Conservation (phyloP, 2,113 vertebrate genomes). For the Melanotaenia duboulayi region DNA sequence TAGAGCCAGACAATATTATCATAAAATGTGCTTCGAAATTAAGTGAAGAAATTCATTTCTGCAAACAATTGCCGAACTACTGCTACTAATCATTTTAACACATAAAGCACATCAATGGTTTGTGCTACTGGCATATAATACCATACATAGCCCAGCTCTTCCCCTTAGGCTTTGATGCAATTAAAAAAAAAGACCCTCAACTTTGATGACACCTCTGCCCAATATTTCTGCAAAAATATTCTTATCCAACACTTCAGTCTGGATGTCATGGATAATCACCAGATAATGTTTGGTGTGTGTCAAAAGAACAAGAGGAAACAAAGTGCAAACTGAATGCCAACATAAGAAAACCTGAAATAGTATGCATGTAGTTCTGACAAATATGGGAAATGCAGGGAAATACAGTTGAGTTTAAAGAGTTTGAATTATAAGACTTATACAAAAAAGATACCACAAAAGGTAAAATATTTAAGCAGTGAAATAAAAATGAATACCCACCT, state of each 20-base stretch:
- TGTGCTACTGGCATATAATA: not conserved
- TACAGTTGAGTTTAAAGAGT: not conserved
- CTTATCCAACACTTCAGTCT: constrained; percentile 58
- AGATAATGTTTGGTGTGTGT: constrained; percentile 84
- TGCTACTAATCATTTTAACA: no score
- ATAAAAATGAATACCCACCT: constrained; percentile 62
- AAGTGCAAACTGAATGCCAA: not conserved
- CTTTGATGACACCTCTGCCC: constrained; percentile 28
- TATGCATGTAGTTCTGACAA: not conserved
- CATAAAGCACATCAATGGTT: not conserved
- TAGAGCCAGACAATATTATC: no score
- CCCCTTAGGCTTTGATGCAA: not conserved
- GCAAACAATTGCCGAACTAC: no score
- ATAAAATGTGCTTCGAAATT: no score
- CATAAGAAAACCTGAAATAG: not conserved
- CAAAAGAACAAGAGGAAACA: constrained; percentile 21
- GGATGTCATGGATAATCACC: constrained; percentile 84
- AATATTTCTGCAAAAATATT: constrained; percentile 75
- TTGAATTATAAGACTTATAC: not conserved
- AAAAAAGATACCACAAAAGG: no score
- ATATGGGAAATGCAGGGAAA: not conserved
- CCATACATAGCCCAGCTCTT: not conserved
- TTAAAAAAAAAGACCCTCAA: constrained; percentile 29
- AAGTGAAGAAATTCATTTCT: no score
- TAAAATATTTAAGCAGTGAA: not conserved